Evolutionary conservation across 2,888 invertebrate genomes (phyloP).

Genomic region (Therioaphis trifolii): DNA sequence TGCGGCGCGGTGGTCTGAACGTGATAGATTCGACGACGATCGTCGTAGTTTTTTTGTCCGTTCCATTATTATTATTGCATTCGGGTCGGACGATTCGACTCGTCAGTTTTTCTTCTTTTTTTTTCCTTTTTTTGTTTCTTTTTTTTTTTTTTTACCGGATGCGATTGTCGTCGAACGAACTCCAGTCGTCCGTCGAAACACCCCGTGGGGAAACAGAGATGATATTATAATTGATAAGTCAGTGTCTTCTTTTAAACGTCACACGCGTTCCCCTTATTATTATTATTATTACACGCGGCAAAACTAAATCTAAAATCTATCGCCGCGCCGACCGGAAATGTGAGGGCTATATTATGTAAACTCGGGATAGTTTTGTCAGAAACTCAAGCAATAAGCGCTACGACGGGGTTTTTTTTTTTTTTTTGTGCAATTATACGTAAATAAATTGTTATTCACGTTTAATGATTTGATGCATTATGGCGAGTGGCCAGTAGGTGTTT

Average conservation of each 20-base stretch:
- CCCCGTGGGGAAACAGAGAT: neutral
- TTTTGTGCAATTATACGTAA: no score
- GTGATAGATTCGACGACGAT: neutral
- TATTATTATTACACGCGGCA: neutral
- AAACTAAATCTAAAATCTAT: neutral
- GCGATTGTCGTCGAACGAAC: neutral
- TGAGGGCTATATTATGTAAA: neutral
- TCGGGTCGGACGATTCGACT: neutral
- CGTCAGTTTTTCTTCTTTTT: neutral
- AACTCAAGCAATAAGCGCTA: neutral
- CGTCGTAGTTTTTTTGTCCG: neutral
- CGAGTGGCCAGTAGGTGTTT: no score
- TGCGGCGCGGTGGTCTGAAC: neutral
- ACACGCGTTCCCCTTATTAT: neutral
- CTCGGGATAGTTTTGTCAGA: neutral
- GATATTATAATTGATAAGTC: conserved; percentile 37
- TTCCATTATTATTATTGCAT: neutral
- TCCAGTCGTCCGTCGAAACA: neutral
- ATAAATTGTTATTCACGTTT: no score
- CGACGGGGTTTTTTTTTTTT: no score
- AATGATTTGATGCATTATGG: no score
- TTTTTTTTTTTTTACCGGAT: neutral
- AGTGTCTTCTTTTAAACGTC: neutral
- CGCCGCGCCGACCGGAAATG: neutral
- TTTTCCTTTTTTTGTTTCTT: neutral